Evolutionary conservation across 2,797 vertebrate genomes (phyloP).

Genomic region (Halcyon smyrnensis): DNA sequence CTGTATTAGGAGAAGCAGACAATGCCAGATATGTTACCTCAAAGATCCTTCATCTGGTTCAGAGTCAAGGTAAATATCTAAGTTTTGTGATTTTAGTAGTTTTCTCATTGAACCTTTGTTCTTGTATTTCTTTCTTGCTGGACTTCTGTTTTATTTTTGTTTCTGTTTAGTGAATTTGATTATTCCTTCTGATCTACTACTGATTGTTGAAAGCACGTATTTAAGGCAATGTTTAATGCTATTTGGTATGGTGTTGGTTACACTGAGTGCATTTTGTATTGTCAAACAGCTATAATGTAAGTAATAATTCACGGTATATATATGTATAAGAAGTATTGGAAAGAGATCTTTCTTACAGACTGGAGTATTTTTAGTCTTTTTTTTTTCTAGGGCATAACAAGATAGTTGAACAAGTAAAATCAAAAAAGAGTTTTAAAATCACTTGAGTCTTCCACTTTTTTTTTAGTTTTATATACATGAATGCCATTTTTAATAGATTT

Average conservation of each 20-base stretch:
- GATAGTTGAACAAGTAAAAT: background rate
- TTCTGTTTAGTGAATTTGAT: background rate
- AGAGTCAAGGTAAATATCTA: conserved; percentile 89
- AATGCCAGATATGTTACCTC: conserved; percentile 88
- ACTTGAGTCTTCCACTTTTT: background rate
- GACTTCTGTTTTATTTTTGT: background rate
- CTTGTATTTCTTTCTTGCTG: background rate
- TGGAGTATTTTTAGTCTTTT: background rate
- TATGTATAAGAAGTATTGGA: background rate
- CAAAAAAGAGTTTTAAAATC: background rate
- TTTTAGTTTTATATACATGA: background rate
- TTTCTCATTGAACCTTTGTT: background rate
- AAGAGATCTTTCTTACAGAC: background rate
- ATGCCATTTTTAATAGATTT: background rate
- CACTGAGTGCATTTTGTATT: background rate
- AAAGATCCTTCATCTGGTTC: conserved; percentile 95
- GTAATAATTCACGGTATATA: background rate
- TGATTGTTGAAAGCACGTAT: background rate
- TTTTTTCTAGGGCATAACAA: background rate
- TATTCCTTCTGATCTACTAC: background rate
- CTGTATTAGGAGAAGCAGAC: conserved; percentile 81
- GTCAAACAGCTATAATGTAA: background rate
- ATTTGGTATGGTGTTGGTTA: background rate
- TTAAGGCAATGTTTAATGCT: background rate
- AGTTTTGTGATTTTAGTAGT: background rate